Evolutionary conservation across 2,888 invertebrate species (phyloP).

Genomic region (Drymonia ruficornis): DNA sequence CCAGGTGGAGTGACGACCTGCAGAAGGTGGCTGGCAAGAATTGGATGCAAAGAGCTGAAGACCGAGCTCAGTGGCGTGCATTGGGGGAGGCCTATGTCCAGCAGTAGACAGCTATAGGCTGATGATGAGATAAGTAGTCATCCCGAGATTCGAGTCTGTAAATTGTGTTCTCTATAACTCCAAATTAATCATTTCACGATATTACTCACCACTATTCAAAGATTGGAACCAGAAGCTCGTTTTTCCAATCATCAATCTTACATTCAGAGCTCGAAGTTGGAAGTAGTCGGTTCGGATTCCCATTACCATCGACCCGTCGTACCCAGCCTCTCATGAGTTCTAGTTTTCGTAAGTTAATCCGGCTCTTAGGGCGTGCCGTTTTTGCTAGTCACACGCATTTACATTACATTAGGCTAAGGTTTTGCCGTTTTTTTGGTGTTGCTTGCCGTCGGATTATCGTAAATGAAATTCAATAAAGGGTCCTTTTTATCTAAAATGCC

Average conservation of each 20-base stretch:
- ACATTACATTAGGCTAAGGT: background rate
- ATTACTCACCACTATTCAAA: background rate
- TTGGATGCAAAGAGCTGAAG: too few relatives aligned
- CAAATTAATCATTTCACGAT: background rate
- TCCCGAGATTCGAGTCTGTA: too few relatives aligned
- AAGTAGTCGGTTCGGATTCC: background rate
- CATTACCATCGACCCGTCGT: conserved; percentile 6
- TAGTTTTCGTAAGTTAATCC: conserved; percentile 5
- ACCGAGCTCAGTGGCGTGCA: too few relatives aligned
- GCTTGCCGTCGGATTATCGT: background rate
- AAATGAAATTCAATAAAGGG: background rate
- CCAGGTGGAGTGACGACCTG: too few relatives aligned
- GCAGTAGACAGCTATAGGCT: too few relatives aligned
- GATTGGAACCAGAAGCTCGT: background rate
- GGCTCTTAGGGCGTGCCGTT: background rate
- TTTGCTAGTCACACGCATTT: background rate
- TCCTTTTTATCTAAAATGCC: too few relatives aligned
- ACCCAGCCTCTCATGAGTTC: conserved; percentile 3
- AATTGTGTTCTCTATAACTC: too few relatives aligned
- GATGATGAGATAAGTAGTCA: too few relatives aligned
- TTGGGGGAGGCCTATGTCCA: too few relatives aligned
- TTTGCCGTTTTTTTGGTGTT: background rate
- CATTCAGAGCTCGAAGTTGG: conserved; percentile 1
- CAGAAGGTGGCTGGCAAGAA: too few relatives aligned
- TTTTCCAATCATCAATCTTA: conserved; percentile 5